Base-by-base conservation (phyloP, 2,888 invertebrate species). In the Euspilapteryx auroguttella region DNA sequence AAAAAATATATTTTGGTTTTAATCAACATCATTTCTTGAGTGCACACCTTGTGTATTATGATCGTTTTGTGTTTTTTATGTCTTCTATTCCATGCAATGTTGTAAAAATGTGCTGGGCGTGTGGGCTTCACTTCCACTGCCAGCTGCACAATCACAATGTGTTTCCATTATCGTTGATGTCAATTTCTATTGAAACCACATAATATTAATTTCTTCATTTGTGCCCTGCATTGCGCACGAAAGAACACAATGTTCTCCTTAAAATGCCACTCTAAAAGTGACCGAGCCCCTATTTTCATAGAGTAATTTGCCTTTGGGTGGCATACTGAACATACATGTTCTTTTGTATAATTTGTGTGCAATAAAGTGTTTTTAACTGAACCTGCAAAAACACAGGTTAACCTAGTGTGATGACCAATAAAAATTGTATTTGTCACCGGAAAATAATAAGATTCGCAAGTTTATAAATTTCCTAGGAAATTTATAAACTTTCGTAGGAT, bases 161-260 rank as follows among this genome's bases (percentile, higher is more conserved):
- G 14, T 25, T 9, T 14, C 8, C 12, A 10, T 9, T 10, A 25
- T 25, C 8, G 10, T 14, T 3, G 14, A 13, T 11, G 12, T 24
- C 14, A 13, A 14, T 12, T 25, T 25, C 14, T 9, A 25, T 3
- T 2, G 8, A 7, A 14, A 25, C 25, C n/a, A 25, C 14, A n/a
- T 25, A n/a, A 25, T 7, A 25, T 8, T 7, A 25, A 10, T 25
- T 25, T 25, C 25, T 25, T 25, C 25, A 25, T 25, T 25, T 25
- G 25, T 10, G 25, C 25, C n/a, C 14, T 25, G 24, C 12, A 24
- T 24, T n/a, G n/a, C n/a, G n/a, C n/a, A n/a, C n/a, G n/a, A n/a
- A n/a, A n/a, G 24, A 12, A 24, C 4, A 12, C 12, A n/a, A 12
- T 12, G 4, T 3, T 24, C 4, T 12, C 12, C 12, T 7, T 24